Base-by-base conservation (phyloP, 37 sponge, comb jelly and placozoan species). In the Lycopodina hypogea region DNA sequence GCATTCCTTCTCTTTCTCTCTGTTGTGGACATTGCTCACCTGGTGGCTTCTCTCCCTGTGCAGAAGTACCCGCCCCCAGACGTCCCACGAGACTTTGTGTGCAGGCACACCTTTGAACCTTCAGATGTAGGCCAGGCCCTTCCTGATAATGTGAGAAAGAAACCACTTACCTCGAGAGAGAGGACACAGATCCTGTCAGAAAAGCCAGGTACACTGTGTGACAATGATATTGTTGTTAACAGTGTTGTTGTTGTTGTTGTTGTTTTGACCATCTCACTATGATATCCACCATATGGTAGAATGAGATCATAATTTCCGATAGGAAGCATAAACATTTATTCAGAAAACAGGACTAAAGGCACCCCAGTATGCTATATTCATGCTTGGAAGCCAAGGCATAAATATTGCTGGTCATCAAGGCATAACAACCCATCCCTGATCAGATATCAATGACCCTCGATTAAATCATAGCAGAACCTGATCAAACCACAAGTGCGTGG, bases 71-170 rank as follows among this genome's bases (percentile, higher is more conserved):
- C 78, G 6, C 85, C 88, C 28, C 92, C 89, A 9, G 34, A 22
- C 7, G 74, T 92, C 48, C 90, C 93, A 29, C 57, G 73, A 35
- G 86, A 84, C 56, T 93, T 78, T 67, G 79, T 70, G 26, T 82
- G 78, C 9, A 21, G 79, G 6, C 88, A 87, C 68, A 86, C 76
- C 61, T 90, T 90, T 56, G 39, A 0, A 6, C 19, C 34, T 22
- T n/a, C 74, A 22, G 1, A 50, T 15, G 23, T 40, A 50, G 53
- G 0, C 2, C 26, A 70, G 22, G 8, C 45, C 22, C 33, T 17
- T 28, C 2, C 33, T 30, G 34, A 51, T 15, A 73, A 45, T 8
- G 35, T n/a, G 11, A n/a, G 42, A 21, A 24, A 32, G 45, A 78
- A 80, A 56, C 81, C 81, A 12, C 61, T 80, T 15, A 38, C 71